phyloP scores from a whole-genome alignment of 2,797 vertebrate genomes.

The Monodelphis domestica region DNA sequence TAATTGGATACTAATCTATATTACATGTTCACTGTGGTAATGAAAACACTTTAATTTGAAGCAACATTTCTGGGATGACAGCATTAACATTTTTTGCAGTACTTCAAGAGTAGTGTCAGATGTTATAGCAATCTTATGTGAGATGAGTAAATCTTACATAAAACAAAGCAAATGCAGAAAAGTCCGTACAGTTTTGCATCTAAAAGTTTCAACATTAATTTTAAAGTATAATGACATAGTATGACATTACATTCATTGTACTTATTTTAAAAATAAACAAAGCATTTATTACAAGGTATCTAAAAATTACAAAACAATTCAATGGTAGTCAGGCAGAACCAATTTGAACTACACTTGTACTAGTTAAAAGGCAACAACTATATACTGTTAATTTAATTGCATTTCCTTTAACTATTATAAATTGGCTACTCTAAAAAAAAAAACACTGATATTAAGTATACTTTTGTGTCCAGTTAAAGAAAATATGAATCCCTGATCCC shows the following conservation, averaged over 20 bases:
- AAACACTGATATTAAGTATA: not conserved
- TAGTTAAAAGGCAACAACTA: not conserved
- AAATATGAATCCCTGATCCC: too few species aligned
- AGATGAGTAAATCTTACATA: not conserved
- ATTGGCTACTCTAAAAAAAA: not conserved
- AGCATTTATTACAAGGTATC: accelerated
- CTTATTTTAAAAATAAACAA: too few species aligned
- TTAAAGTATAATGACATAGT: accelerated
- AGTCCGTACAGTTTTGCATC: accelerated
- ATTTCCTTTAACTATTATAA: not conserved
- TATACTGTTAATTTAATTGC: not conserved
- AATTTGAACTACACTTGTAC: accelerated
- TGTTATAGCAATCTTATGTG: too few species aligned
- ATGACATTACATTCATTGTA: accelerated
- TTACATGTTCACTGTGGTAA: not conserved
- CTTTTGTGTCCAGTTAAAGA: not conserved
- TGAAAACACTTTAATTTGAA: not conserved
- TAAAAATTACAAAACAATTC: not conserved
- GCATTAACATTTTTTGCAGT: not conserved
- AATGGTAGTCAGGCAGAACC: accelerated
- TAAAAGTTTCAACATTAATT: too few species aligned
- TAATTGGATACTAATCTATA: not conserved
- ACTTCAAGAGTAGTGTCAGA: not conserved
- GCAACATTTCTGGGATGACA: not conserved
- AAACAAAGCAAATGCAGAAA: not conserved